Conservation (phyloP, 2,888 invertebrate genomes). For the Lithosia quadra region DNA sequence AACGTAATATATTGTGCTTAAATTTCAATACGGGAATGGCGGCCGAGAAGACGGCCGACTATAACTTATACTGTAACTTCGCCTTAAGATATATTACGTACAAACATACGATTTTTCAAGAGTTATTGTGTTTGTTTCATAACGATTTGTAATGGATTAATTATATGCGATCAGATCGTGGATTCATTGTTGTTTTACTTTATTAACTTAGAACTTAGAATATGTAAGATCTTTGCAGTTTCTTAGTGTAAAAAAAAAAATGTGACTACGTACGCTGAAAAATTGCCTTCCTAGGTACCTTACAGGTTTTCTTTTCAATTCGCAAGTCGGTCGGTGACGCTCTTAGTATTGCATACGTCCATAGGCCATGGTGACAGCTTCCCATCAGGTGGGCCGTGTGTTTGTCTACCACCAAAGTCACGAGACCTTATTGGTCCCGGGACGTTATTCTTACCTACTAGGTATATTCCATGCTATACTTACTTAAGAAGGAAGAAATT, state of each 20-base stretch:
- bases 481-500: too few relatives aligned
- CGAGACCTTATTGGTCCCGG: too few relatives aligned
- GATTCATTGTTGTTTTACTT: background rate
- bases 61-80: slow-evolving; percentile 65
- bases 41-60: slow-evolving; percentile 61
- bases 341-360: too few relatives aligned
- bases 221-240: background rate
- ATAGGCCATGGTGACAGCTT: too few relatives aligned
- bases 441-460: too few relatives aligned
- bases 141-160: slow-evolving; percentile 62
- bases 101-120: slow-evolving; percentile 60
- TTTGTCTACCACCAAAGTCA: too few relatives aligned
- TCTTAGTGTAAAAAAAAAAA: background rate
- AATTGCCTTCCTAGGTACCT: background rate
- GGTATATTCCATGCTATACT: too few relatives aligned
- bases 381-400: too few relatives aligned
- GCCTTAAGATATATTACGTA: slow-evolving; percentile 59
- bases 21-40: slow-evolving; percentile 83
- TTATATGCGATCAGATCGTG: slow-evolving; percentile 42
- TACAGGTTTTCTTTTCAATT: background rate
- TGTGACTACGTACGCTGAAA: background rate
- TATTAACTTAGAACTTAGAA: background rate
- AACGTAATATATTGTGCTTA: slow-evolving; percentile 86
- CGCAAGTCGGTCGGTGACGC: too few relatives aligned
- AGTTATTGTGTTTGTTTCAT: slow-evolving; percentile 67